Conservation (phyloP, 1,140 invertebrate genomes). For the Schlechtendalia chinensis region DNA sequence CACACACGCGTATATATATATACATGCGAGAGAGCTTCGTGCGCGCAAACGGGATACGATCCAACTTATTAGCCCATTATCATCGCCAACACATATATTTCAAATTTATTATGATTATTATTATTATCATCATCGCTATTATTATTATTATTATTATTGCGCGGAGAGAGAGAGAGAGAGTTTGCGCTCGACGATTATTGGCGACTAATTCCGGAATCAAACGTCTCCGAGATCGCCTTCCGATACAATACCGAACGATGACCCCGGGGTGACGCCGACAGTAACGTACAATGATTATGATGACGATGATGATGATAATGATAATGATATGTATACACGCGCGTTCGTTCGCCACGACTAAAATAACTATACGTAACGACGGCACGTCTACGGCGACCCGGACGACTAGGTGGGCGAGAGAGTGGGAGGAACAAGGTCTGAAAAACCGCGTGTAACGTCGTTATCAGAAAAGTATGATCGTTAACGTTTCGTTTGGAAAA, state of each 20-base stretch:
- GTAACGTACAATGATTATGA: too few relatives aligned
- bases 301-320: too few relatives aligned
- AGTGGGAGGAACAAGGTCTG: too few relatives aligned
- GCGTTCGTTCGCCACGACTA: background rate
- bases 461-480: background rate
- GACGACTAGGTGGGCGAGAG: too few relatives aligned
- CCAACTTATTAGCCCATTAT: conserved; percentile 50
- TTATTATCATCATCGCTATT: conserved; percentile 7
- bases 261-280: background rate
- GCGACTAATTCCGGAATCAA: conserved; percentile 29
- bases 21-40: too few relatives aligned
- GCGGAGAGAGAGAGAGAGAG: too few relatives aligned
- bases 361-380: background rate
- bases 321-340: too few relatives aligned
- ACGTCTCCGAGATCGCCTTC: background rate
- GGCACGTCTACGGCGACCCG: too few relatives aligned
- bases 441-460: too few relatives aligned
- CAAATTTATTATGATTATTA: conserved; percentile 34
- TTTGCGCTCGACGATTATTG: background rate
- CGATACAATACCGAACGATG: background rate
- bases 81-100: conserved; percentile 37
- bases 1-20: conserved; percentile 9
- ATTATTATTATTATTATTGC: conserved; percentile 7
- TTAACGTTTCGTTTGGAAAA: background rate
- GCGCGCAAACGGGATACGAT: conserved; percentile 25